Base-by-base conservation (phyloP, 2,113 vertebrate species). In the Rhagologus leucostigma region DNA sequence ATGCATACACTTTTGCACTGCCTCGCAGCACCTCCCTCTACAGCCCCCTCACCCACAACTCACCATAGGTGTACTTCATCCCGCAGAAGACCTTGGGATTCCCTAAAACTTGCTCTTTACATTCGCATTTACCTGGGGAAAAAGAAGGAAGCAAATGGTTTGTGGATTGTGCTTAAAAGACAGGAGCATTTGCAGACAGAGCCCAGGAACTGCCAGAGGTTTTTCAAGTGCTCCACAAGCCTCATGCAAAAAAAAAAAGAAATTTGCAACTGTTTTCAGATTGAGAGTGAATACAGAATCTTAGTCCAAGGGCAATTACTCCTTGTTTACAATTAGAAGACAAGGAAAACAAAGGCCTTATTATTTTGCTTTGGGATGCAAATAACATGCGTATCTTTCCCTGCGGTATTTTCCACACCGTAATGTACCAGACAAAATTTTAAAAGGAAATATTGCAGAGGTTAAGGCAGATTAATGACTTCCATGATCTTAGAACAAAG, bases 21-120 rank as follows among this genome's bases (percentile, higher is more conserved):
- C 42, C 64, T 62, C 0, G 0, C 29, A 87, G 49, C 39, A 62
- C 30, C 7, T 50, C 74, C 46, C 44, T 84, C 90, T 69, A 42
- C 42, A 73, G 22, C 23, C 46, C 33, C 37, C 55, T 74, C 68
- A 86, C 7, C 50, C 80, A 4, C 30, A 47, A 98, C 99, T 99
- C 95, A 99, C 99, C 99, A 15, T 99, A 99, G 33, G 99, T 98
- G 81, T 99, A 99, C 94, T 99, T 99, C 99, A 99, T 99, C 78
- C 97, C 98, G 26, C 99, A 99, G 98, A 99, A 99, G 57, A 98
- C 96, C 97, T 99, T 99, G 82, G 98, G 97, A 96, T 98, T 99
- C 97, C 98, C 98, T 96, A 99, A 98, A 33, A 98, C 97, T 92
- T 99, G 99, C 86, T 99, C 99, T 97, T 99, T 99, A 97, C 99